These are phyloP conservation scores for Colletes gigas DNA, from an alignment of 1,140 invertebrate species.

Conservation along the genomic window DNA sequence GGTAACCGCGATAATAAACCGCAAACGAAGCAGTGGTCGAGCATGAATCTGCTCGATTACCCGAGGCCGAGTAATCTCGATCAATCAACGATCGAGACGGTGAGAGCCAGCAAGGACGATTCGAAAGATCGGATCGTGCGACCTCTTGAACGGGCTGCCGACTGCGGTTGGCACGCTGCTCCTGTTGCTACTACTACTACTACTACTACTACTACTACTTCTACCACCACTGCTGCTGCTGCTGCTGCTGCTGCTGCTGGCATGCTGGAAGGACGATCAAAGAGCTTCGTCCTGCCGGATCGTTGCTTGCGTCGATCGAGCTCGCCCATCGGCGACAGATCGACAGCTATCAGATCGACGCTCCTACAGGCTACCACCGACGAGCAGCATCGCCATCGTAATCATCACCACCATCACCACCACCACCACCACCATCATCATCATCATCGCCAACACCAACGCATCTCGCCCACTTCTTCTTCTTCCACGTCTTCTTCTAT, in stretches of 20 bases:
- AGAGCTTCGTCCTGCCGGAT: constrained; percentile 75
- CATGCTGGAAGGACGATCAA: constrained; percentile 73
- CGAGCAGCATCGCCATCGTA: constrained; percentile 36
- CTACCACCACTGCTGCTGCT: too few relatives aligned
- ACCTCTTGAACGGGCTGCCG: constrained; percentile 64
- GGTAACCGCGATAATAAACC: neutral
- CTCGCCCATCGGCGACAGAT: constrained; percentile 62
- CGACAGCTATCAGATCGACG: constrained; percentile 46
- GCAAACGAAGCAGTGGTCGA: constrained; percentile 3
- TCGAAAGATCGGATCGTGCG: constrained; percentile 66
- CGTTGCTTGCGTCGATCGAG: constrained; percentile 63
- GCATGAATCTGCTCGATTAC: constrained; percentile 20
- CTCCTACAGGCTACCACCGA: constrained; percentile 42
- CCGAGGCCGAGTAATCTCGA: neutral
- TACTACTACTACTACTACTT: too few relatives aligned
- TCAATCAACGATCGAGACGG: constrained; percentile 16
- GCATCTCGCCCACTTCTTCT: constrained; percentile 72
- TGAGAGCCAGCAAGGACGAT: neutral
- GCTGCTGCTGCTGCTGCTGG: constrained; percentile 23
- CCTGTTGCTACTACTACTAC: too few relatives aligned
- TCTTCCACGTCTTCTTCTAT: constrained; percentile 77
- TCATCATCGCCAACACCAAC: constrained; percentile 56
- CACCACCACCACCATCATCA: constrained; percentile 59
- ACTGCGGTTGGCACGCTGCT: constrained; percentile 67
- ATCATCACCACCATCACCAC: constrained; percentile 55